Conservation (phyloP, 1,140 invertebrate species). For the Halesus radiatus region DNA sequence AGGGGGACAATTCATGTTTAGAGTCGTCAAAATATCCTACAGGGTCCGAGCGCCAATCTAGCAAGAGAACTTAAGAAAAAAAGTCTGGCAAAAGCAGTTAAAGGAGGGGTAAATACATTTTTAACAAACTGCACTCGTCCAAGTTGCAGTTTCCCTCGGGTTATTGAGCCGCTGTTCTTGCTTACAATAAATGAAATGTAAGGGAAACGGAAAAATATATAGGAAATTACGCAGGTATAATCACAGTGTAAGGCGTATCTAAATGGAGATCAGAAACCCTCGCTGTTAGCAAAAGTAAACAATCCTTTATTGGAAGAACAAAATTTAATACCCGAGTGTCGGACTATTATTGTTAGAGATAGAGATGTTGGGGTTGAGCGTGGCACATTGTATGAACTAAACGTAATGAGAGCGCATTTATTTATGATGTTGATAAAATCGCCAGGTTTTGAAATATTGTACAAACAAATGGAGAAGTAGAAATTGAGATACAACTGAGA, state of each 20-base stretch:
- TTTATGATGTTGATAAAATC: too few species aligned
- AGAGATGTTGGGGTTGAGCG: slow-evolving; percentile 11
- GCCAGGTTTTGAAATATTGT: too few species aligned
- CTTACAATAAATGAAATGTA: slow-evolving; percentile 36
- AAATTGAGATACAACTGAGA: too few species aligned
- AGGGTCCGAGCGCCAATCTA: not conserved
- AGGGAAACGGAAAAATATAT: slow-evolving; percentile 16
- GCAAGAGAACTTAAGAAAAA: not conserved
- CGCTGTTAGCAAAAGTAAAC: slow-evolving; percentile 32
- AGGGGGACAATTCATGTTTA: not conserved
- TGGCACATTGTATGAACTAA: not conserved
- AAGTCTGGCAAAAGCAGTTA: too few species aligned
- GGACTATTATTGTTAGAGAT: slow-evolving; percentile 19
- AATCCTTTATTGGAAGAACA: slow-evolving; percentile 12
- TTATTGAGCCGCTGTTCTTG: not conserved
- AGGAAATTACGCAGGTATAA: slow-evolving; percentile 35
- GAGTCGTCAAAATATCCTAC: not conserved
- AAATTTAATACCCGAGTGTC: slow-evolving; percentile 11
- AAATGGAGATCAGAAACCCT: slow-evolving; percentile 31
- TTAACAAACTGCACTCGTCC: too few species aligned
- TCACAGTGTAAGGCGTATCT: slow-evolving; percentile 29
- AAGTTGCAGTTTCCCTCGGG: not conserved
- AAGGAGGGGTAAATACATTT: too few species aligned
- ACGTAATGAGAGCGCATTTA: too few species aligned
- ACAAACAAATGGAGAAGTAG: too few species aligned